Evolutionary conservation across 2,888 invertebrate species (phyloP), one percentile per base, ranked within the genome.

Genomic region (Parasteatoda lunata): DNA sequence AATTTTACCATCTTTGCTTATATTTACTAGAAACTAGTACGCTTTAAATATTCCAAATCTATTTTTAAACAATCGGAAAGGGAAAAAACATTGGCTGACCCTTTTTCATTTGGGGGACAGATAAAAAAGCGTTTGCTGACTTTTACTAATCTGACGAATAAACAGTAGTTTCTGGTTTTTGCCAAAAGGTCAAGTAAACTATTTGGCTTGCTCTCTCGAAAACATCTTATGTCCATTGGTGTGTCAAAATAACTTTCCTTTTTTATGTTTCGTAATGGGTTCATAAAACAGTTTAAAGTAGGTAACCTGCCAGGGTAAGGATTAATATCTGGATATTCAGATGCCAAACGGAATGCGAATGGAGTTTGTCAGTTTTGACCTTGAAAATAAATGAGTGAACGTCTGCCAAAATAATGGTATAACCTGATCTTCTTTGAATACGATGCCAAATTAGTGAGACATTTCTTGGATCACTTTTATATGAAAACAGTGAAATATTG

Each of bases 371-470:
- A 80, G 71, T 30, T 72, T 52, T 80, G 80, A 80, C 80, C 80
- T 80, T 80, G 80, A 66, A 80, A 73, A 66, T 73, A 72, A 80
- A 72, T 80, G 51, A 80, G 64, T 66, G 80, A 68, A 49, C 7
- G 45, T 48, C 47, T 80, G 80, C 80, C 72, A 80, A 72, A n/a
- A 80, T 13, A 13, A 59, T 30, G 30, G 30, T 30, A 30, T 30
- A 30, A 30, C 30, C 30, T 30, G 30, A 30, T 30, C 30, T 2
- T 30, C 30, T 30, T 30, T 30, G 30, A 59, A 59, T 13, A 9
- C 7, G 9, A 59, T 4, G 59, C 59, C 59, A 59, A 59, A 59
- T 59, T 11, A 7, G 9, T n/a, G 59, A 30, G 30, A 30, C 30
- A 30, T 30, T 30, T 30, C 30, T 30, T 30, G 30, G 30, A 30